These are phyloP conservation scores for Poecilobothrus nobilitatus DNA, from an alignment of 2,888 invertebrate species.

Conservation along the genomic window DNA sequence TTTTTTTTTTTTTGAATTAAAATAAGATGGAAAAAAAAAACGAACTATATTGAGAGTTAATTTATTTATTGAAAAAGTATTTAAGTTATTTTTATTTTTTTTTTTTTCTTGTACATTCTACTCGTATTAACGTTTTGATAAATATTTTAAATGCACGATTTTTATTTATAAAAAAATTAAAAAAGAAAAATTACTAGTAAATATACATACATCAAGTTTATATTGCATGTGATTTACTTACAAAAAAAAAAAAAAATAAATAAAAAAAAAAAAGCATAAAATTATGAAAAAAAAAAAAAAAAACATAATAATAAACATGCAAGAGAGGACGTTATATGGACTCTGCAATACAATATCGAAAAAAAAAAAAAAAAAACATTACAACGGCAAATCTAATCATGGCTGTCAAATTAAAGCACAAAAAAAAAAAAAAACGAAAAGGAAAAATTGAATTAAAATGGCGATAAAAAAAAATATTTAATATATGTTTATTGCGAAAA, in stretches of 20 bases:
- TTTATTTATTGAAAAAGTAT: conserved; percentile 4
- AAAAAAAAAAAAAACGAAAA: background rate
- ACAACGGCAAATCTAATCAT: background rate
- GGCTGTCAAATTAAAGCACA: background rate
- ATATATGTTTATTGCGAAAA: background rate
- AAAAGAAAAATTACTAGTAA: too few species aligned
- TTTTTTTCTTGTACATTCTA: too few species aligned
- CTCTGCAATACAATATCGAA: background rate
- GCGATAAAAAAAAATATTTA: background rate
- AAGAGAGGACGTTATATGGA: background rate
- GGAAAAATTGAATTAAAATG: background rate
- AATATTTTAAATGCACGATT: conserved; percentile 1
- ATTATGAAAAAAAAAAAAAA: background rate
- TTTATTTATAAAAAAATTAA: background rate
- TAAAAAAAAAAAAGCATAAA: background rate
- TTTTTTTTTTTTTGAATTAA: too few species aligned
- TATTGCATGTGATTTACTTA: too few species aligned
- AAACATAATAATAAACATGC: background rate
- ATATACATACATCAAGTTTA: background rate
- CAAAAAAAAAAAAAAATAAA: too few species aligned
- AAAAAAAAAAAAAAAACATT: background rate
- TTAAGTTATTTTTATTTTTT: background rate
- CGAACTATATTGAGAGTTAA: background rate
- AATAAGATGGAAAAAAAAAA: too few species aligned
- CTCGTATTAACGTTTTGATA: background rate